Conservation (phyloP, 2,888 invertebrate species). For the Drosophila vallismaia region DNA sequence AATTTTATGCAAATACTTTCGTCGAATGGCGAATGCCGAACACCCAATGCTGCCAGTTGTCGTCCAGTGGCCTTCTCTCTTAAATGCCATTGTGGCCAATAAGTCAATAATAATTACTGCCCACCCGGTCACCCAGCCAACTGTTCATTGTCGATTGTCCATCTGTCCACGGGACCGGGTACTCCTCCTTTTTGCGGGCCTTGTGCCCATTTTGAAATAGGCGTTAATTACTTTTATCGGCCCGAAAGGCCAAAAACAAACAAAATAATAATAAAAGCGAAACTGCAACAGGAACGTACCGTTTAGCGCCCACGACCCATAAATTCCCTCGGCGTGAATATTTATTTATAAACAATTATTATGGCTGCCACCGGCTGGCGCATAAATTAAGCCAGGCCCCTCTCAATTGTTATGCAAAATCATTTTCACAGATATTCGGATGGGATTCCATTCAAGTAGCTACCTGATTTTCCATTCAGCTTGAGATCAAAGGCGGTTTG, state of each 20-base stretch:
- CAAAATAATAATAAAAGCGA: constrained; percentile 32
- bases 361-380: constrained; percentile 11
- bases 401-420: constrained; percentile 37
- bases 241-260: constrained; percentile 53
- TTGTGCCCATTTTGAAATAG: constrained; percentile 60
- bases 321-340: constrained; percentile 8
- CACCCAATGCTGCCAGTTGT: too few species aligned
- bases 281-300: constrained; percentile 22
- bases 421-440: background rate
- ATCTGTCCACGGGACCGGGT: too few species aligned
- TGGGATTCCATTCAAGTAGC: background rate
- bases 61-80: constrained; percentile 35
- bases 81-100: constrained; percentile 77
- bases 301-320: constrained; percentile 18
- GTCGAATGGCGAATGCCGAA: constrained; percentile 18
- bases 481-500: background rate
- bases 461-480: background rate
- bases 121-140: background rate
- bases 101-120: constrained; percentile 79
- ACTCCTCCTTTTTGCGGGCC: background rate
- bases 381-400: constrained; percentile 33
- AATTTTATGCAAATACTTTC: constrained; percentile 78
- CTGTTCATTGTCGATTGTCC: constrained; percentile 2
- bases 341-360: constrained; percentile 44
- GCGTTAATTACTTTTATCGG: constrained; percentile 80